Evolutionary conservation across 1,140 invertebrate species (phyloP), one percentile per base, ranked within the genome.

Genomic region (Sweltsa coloradensis): DNA sequence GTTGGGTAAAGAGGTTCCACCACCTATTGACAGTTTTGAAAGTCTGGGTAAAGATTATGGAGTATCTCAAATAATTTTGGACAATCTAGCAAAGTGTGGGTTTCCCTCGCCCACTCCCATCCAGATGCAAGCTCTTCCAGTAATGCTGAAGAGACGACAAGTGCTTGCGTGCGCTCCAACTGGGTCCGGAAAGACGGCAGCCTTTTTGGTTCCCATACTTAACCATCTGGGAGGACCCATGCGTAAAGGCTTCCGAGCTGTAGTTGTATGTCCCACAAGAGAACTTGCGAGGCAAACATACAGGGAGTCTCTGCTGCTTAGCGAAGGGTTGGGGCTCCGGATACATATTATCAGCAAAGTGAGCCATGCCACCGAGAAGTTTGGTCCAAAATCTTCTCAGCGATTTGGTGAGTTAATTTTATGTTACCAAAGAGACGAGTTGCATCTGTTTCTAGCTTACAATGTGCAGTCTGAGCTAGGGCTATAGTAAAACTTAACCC

Each of bases 101-200:
- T 79, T 76, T 55, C 48, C 49, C 1, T 53, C 54, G 25, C 78
- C 78, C 4, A 79, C 79, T 5, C 69, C 78, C 1, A 72, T 83
- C 50, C 80, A 81, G 57, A 76, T 75, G 65, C 76, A 81, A 60
- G 68, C 73, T 3, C 71, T 82, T 55, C 77, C 79, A 13, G 58
- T 75, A 3, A 72, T 81, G 72, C 25, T 80, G 31, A 54, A 62
- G 80, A 73, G 77, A 26, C 73, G 89, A 43, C 85, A 96, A 62
- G 65, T 97, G 16, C 73, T 98, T 60, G 92, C 88, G 5, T 95
- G 87, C 68, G 95, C 95, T 0, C 93, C 94, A 9, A 95, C 90
- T 1, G 90, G 90, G 11, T 91, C 86, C 42, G 79, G 83, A 47
- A 94, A 93, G 68, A 92, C 89, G 1, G 79, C 83, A 13, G 85